These are phyloP conservation scores for Actinia equina DNA, from an alignment of 64 coral and sea anemone species.

Conservation along the genomic window DNA sequence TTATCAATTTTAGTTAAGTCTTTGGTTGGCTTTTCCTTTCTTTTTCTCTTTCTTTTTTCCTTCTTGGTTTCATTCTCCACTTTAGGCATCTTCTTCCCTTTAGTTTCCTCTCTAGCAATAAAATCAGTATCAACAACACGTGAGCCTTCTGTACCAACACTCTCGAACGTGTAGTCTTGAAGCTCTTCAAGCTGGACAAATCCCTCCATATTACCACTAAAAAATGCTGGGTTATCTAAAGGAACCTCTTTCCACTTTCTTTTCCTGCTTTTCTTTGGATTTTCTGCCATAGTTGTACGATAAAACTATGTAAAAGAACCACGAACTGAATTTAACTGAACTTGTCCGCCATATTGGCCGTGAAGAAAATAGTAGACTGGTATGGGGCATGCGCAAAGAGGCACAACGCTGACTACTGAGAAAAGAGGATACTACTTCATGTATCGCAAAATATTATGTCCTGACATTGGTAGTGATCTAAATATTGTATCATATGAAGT, in stretches of 20 bases:
- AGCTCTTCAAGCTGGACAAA: conserved; percentile 89
- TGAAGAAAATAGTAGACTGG: background rate
- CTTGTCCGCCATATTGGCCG: conserved; percentile 27
- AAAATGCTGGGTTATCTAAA: conserved; percentile 68
- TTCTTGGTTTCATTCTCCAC: conserved; percentile 45
- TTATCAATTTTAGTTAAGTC: background rate
- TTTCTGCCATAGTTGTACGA: conserved; percentile 25
- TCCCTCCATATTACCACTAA: conserved; percentile 79
- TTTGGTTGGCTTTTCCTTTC: background rate
- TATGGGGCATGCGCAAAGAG: background rate
- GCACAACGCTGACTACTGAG: background rate
- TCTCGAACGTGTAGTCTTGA: conserved; percentile 55
- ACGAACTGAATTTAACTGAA: background rate
- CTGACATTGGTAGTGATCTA: no score
- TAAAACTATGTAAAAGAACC: background rate
- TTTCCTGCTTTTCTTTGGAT: conserved; percentile 44
- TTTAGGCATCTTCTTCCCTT: conserved; percentile 1
- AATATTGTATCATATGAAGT: no score
- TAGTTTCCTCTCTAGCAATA: background rate
- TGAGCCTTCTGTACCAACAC: conserved; percentile 7
- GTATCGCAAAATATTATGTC: no score
- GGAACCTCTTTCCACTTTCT: conserved; percentile 74
- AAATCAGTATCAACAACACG: background rate
- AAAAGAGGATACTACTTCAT: no score
- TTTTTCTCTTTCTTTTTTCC: conserved; percentile 13